Evolutionary conservation across 2,888 invertebrate species (phyloP), one percentile per base, ranked within the genome.

Genomic region (Parochlus steinenii): DNA sequence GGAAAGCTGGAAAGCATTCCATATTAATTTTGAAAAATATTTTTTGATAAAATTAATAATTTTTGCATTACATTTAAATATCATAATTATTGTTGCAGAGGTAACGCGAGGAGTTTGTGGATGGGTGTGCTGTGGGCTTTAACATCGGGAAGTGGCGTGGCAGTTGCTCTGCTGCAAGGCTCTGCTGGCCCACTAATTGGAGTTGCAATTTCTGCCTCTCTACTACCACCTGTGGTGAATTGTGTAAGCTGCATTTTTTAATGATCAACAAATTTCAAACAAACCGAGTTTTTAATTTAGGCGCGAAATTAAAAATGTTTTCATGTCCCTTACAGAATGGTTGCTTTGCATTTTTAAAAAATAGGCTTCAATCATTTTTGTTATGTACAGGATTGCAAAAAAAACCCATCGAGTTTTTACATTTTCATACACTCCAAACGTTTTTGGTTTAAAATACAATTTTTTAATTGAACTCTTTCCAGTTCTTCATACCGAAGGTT

Each of bases 181-280:
- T 83, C 81, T 50, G 77, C 77, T 25, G 83, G 83, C 0, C 83
- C 83, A 1, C 59, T 86, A 31, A 85, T 86, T 42, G 86, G 85
- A 39, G 85, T 86, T 34, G 86, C 86, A n/a, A 86, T 86, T 51
- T 85, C 85, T 12, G 85, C 85, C 1, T 85, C 85, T 1, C 61
- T 86, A 33, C 53, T 86, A 39, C 86, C 86, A 14, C 86, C 85
- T 4, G 79, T 81, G 37, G 83, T 85, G 16, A 86, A 86, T 58
- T 80, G 82, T 49, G 85, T 78, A 61, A 67, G 74, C 64, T 37
- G 16, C 30, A 30, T 20, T 22, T 20, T 38, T 35, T 22, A 28
- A 18, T 5, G 16, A 19, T 8, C 7, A 22, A 22, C 22, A 22
- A 7, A 7, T 22, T 22, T 22, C 7, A 7, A 22, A 22, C 22